Evolutionary conservation across 1,140 invertebrate species (phyloP).

Genomic region (Diorhabda carinulata): DNA sequence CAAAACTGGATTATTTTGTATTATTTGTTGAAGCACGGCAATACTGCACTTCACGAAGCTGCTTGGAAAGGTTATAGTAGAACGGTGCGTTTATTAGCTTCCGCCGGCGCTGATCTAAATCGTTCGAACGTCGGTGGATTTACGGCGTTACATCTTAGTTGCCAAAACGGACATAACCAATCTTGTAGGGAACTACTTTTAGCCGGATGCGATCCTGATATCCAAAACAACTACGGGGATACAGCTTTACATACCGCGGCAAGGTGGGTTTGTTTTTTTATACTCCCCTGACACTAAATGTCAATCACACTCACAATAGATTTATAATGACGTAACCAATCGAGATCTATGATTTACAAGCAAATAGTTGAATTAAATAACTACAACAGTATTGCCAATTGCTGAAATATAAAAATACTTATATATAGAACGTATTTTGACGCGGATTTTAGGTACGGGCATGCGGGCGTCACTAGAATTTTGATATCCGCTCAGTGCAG

Average conservation of each 20-base stretch:
- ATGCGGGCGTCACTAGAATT: constrained; percentile 92
- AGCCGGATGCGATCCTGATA: constrained; percentile 79
- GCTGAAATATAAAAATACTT: no score
- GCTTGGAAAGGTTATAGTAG: constrained; percentile 91
- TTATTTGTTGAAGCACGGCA: constrained; percentile 71
- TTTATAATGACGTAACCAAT: no score
- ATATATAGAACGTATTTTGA: no score
- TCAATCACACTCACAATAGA: no score
- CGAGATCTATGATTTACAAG: no score
- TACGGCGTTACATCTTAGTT: constrained; percentile 88
- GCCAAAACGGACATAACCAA: constrained; percentile 96
- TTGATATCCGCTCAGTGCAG: constrained; percentile 84
- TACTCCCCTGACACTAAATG: no score
- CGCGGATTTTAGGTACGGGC: constrained; percentile 57
- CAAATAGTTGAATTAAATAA: no score
- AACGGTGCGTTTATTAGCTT: constrained; percentile 72
- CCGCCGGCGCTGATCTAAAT: constrained; percentile 67
- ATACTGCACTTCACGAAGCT: constrained; percentile 89
- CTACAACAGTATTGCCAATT: no score
- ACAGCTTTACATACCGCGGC: constrained; percentile 92
- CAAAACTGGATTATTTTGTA: no score
- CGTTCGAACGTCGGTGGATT: constrained; percentile 84
- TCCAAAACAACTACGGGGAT: constrained; percentile 95
- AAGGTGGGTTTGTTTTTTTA: constrained; percentile 72
- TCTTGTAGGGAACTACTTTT: constrained; percentile 83